Evolutionary conservation across 1,140 invertebrate species (phyloP).

Genomic region (Halictus rubicundus): DNA sequence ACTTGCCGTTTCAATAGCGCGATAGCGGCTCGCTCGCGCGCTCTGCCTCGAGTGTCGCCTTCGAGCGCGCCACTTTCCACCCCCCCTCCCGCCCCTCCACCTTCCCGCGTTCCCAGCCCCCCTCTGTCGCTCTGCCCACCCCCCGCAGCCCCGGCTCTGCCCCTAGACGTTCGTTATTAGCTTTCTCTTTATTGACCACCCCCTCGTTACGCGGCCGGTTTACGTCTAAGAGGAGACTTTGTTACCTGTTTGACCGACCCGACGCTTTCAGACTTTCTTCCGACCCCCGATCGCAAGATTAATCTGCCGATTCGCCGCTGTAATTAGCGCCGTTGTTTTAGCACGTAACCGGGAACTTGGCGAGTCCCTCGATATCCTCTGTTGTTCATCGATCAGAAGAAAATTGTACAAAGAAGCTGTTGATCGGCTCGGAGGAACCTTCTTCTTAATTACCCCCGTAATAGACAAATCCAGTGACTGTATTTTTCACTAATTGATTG

Average conservation of each 20-base stretch:
- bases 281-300: not conserved
- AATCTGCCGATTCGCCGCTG: not conserved
- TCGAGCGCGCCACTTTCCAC: conserved; percentile 36
- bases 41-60: conserved; percentile 54
- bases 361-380: too few relatives aligned
- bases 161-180: conserved; percentile 38
- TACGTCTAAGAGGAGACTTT: conserved; percentile 48
- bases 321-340: not conserved
- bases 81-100: not conserved
- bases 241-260: conserved; percentile 26
- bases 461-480: too few relatives aligned
- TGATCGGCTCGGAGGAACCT: too few relatives aligned
- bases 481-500: too few relatives aligned
- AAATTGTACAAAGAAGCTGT: too few relatives aligned
- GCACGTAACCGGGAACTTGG: too few relatives aligned
- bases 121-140: not conserved
- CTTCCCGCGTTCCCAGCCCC: not conserved
- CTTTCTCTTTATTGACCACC: conserved; percentile 47
- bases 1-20: conserved; percentile 80
- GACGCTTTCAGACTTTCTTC: not conserved
- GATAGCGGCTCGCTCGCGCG: conserved; percentile 66
- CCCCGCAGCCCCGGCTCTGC: not conserved
- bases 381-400: too few relatives aligned
- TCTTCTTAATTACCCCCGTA: too few relatives aligned
- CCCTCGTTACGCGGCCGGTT: not conserved